A percentile compares a stretch with the other conserved stretches of the same genome.
These are phyloP conservation scores for Apostichopus japonicus DNA, from an alignment of 35 echinoderm and acorn worm genomes.

Conservation along the genomic window DNA sequence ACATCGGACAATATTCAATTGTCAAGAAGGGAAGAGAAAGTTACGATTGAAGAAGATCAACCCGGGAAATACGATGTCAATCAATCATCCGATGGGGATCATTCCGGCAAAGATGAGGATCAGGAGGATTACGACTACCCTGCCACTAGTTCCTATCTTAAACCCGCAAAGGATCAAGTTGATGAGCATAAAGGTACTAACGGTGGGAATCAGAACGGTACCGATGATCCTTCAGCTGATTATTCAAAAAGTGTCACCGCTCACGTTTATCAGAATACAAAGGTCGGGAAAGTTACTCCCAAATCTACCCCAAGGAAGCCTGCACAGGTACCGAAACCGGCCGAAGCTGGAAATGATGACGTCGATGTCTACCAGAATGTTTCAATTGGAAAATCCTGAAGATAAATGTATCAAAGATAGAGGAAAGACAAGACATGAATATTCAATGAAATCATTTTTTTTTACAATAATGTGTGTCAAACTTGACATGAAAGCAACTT, in stretches of 20 bases:
- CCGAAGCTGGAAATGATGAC: too few relatives aligned
- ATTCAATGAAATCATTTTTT: too few relatives aligned
- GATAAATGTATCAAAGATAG: neutral
- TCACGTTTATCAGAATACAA: neutral
- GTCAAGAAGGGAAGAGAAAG: neutral
- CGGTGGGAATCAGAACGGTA: neutral
- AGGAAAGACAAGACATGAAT: too few relatives aligned
- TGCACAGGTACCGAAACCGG: too few relatives aligned
- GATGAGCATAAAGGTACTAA: too few relatives aligned
- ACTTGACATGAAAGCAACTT: too few relatives aligned
- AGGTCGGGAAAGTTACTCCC: neutral
- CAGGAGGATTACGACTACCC: constrained; percentile 13
- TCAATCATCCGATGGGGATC: neutral
- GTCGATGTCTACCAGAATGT: constrained; percentile 1
- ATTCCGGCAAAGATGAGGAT: neutral
- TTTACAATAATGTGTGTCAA: too few relatives aligned
- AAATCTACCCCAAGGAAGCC: neutral
- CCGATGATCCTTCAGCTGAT: neutral
- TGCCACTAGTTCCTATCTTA: neutral
- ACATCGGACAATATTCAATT: neutral
- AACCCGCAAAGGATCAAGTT: too few relatives aligned
- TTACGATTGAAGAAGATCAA: neutral
- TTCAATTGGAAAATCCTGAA: neutral
- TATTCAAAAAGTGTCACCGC: neutral
- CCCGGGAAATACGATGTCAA: neutral